These are phyloP conservation scores for Blomia tropicalis DNA, from an alignment of 2,888 invertebrate species.

Conservation along the genomic window DNA sequence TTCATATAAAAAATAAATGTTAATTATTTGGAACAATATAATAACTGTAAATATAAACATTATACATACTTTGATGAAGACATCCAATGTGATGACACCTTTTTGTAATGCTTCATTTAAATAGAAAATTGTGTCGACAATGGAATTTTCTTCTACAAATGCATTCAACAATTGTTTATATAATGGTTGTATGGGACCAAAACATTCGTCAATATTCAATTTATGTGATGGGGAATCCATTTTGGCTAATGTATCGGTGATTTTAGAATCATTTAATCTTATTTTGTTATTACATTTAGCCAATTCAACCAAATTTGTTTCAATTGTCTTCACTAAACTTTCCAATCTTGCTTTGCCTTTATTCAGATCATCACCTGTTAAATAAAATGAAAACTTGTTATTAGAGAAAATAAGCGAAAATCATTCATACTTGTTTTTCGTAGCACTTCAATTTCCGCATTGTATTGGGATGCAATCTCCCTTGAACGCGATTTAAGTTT, in stretches of 20 bases:
- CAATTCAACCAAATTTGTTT: slow-evolving; percentile 33
- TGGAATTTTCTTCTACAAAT: slow-evolving; percentile 91
- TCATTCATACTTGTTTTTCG: slow-evolving; percentile 50
- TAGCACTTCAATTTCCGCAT: slow-evolving; percentile 71
- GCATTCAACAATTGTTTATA: slow-evolving; percentile 89
- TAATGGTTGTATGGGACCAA: slow-evolving; percentile 83
- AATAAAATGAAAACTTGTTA: background rate
- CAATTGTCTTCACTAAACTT: slow-evolving; percentile 54
- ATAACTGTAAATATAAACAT: background rate
- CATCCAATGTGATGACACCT: slow-evolving; percentile 82
- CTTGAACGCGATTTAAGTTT: slow-evolving; percentile 68
- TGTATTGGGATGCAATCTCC: slow-evolving; percentile 74
- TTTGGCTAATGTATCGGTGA: slow-evolving; percentile 60
- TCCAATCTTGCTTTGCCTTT: slow-evolving; percentile 65
- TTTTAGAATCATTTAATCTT: slow-evolving; percentile 69
- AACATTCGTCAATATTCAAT: slow-evolving; percentile 86
- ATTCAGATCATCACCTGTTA: slow-evolving; percentile 53
- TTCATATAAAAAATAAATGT: background rate
- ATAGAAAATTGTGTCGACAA: slow-evolving; percentile 96
- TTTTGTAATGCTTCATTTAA: slow-evolving; percentile 84
- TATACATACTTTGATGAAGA: slow-evolving; percentile 74
- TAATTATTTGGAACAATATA: slow-evolving; percentile 33
- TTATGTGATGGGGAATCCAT: slow-evolving; percentile 51
- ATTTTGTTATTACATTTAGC: slow-evolving; percentile 37
- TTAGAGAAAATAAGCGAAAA: background rate